Evolutionary conservation across 2,888 invertebrate species (phyloP).

Genomic region (Ennomos erosarius): DNA sequence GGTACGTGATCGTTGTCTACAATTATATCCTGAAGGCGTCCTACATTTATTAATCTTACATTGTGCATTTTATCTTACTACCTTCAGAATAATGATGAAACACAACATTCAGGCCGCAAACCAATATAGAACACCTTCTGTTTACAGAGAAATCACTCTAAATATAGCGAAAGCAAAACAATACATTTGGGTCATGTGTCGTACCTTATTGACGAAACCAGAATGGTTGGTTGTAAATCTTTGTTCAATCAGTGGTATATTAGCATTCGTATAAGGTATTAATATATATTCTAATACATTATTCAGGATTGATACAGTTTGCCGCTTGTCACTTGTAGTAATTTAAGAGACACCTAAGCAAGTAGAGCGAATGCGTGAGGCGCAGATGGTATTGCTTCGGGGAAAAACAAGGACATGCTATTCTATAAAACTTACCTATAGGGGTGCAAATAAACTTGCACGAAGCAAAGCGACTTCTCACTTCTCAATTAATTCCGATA

Average conservation of each 20-base stretch:
- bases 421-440: no score
- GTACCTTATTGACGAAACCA: slow-evolving; percentile 14
- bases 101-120: slow-evolving; percentile 8
- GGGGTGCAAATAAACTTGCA: no score
- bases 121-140: slow-evolving; percentile 16
- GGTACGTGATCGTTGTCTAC: no score
- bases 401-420: no score
- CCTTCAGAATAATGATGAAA: slow-evolving; percentile 6
- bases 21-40: no score
- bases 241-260: slow-evolving; percentile 7
- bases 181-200: slow-evolving; percentile 17
- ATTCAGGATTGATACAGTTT: slow-evolving; percentile 18
- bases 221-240: slow-evolving; percentile 14
- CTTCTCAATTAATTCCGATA: no score
- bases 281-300: slow-evolving; percentile 16
- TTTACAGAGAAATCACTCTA: slow-evolving; percentile 8
- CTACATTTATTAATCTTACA: no score
- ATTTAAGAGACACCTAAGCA: background rate
- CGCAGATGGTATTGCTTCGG: no score
- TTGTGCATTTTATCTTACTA: slow-evolving; percentile 1
- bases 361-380: background rate
- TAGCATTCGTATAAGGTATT: slow-evolving; percentile 14
- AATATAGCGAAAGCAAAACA: slow-evolving; percentile 12
- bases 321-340: slow-evolving; percentile 9
- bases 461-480: no score